Base-by-base conservation (phyloP, 2,888 invertebrate genomes). In the Ditula angustiorana region DNA sequence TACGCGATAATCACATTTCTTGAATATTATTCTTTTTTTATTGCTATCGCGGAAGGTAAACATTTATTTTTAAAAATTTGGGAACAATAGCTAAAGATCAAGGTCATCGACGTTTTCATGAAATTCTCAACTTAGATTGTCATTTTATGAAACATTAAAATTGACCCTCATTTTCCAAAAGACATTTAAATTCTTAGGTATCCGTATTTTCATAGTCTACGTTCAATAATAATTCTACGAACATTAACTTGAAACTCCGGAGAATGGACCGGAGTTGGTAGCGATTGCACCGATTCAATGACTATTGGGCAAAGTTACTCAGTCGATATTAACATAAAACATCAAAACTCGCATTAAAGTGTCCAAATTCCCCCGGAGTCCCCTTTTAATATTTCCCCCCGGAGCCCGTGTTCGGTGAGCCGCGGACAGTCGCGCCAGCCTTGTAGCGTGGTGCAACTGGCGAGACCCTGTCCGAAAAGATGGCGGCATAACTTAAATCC, bases 271-370 rank as follows among this genome's bases (percentile, higher is more conserved):
- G 11, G 23, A 61, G 53, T 23, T 62, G 52, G 53, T 59, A 61
- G 52, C 66, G 61, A 69, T 73, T 71, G 71, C 70, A 11, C 60
- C 76, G 78, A 85, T 83, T 83, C 85, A 81, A 80, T 84, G 85
- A 85, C 83, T 87, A 81, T 81, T 75, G 80, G 81, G 69, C 72
- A 70, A 89, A 90, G 83, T 90, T 87, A 74, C 70, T 76, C 69
- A 78, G 77, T 78, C 71, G 81, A 83, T 85, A 91, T 92, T 91
- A 91, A 86, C 91, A 91, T 91, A 90, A 90, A 92, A 91, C 90
- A 91, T 92, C 90, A 90, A 82, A 92, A 92, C 86, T 92, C 91
- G 86, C 90, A 91, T 92, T 91, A 90, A 90, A 90, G 85, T 90
- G 89, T 90, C 87, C 87, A 82, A 88, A 87, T 86, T 88, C 79